Evolutionary conservation across 1,140 invertebrate genomes (phyloP).

Genomic region (Drosophila kanapiae): DNA sequence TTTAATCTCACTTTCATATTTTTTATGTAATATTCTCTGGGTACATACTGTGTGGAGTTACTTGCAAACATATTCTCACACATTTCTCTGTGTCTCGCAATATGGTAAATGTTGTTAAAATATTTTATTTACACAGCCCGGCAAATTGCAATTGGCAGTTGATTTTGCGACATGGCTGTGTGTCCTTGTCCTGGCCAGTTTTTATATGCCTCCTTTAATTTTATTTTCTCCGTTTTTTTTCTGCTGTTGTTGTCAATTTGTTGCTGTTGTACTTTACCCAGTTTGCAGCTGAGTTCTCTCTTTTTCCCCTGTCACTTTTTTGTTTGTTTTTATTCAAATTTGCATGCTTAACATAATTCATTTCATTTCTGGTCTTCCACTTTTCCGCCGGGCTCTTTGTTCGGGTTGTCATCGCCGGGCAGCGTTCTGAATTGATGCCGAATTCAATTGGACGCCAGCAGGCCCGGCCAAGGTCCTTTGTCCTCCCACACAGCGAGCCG

Average conservation of each 20-base stretch:
- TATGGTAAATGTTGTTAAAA: constrained; percentile 38
- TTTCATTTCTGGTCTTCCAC: constrained; percentile 37
- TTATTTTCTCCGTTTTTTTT: background rate
- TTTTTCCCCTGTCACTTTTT: constrained; percentile 14
- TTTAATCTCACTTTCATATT: background rate
- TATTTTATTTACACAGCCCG: constrained; percentile 47
- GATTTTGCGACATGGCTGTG: constrained; percentile 31
- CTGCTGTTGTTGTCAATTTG: too few species aligned
- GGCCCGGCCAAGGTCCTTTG: constrained; percentile 27
- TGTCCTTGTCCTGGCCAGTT: constrained; percentile 17
- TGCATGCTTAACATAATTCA: constrained; percentile 60
- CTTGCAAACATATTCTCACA: constrained; percentile 1
- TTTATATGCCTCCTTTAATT: constrained; percentile 1
- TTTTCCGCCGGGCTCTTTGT: constrained; percentile 14
- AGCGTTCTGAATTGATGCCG: constrained; percentile 34
- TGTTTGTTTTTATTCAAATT: constrained; percentile 47
- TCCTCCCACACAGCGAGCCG: background rate
- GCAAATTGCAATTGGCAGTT: constrained; percentile 59
- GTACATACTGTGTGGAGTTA: background rate
- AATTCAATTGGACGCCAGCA: constrained; percentile 32
- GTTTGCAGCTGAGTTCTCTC: constrained; percentile 2
- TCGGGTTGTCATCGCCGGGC: constrained; percentile 34
- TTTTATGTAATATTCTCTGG: background rate
- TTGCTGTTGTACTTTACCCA: background rate
- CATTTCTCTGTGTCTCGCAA: background rate